phyloP scores from a whole-genome alignment of 2,113 vertebrate species.

The Amphiprion percula region DNA sequence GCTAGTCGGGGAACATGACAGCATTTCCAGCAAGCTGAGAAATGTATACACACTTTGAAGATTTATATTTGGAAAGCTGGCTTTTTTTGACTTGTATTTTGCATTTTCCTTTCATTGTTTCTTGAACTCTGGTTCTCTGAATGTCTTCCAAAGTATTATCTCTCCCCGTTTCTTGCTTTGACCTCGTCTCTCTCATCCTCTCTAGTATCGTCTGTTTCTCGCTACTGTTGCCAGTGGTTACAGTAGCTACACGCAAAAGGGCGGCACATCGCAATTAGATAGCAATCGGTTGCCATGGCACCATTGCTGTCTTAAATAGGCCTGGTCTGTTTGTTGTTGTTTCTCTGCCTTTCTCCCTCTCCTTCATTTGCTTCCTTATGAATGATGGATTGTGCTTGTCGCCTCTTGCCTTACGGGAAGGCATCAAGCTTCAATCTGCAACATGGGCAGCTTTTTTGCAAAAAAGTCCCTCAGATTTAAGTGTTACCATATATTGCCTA shows the following conservation, averaged over 20 bases:
- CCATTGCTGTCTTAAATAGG: slow-evolving; percentile 79
- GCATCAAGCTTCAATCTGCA: slow-evolving; percentile 64
- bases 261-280: slow-evolving; percentile 83
- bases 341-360: slow-evolving; percentile 50
- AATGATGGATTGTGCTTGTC: slow-evolving; percentile 78
- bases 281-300: slow-evolving; percentile 87
- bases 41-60: slow-evolving; percentile 21
- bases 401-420: slow-evolving; percentile 75
- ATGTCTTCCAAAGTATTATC: neutral
- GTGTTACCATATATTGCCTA: slow-evolving; percentile 64
- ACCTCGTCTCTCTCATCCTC: slow-evolving; percentile 60
- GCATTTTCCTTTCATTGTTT: slow-evolving; percentile 11
- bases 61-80: neutral
- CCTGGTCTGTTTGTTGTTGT: slow-evolving; percentile 83
- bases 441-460: slow-evolving; percentile 51
- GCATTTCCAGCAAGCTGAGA: slow-evolving; percentile 19
- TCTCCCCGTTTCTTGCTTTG: slow-evolving; percentile 27
- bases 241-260: slow-evolving; percentile 78
- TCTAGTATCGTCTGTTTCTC: slow-evolving; percentile 57
- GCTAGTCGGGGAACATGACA: slow-evolving; percentile 23
- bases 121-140: slow-evolving; percentile 8
- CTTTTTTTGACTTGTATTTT: slow-evolving; percentile 5
- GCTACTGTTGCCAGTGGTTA: slow-evolving; percentile 83
- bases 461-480: slow-evolving; percentile 62
- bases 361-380: slow-evolving; percentile 62